A percentile compares a stretch with the other conserved stretches of the same genome.
Conservation (phyloP, 2,113 vertebrate genomes). For the Anser cygnoides region DNA sequence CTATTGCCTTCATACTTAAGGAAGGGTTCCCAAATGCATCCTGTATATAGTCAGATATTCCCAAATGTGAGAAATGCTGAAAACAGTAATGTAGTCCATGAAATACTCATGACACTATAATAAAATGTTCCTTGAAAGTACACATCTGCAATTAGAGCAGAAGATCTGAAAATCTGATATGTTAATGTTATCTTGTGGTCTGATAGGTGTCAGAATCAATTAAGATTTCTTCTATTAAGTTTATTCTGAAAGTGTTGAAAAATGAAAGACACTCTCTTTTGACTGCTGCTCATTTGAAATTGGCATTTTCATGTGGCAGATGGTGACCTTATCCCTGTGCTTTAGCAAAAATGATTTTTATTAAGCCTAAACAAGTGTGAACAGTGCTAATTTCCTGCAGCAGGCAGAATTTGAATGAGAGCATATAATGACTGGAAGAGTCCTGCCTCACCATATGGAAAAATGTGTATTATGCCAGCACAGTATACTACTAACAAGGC, state of each 20-base stretch:
- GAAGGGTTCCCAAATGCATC: neutral
- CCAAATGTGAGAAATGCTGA: neutral
- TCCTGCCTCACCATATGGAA: slow-evolving; percentile 79
- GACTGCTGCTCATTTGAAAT: slow-evolving; percentile 77
- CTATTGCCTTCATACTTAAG: neutral
- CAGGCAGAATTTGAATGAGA: slow-evolving; percentile 79
- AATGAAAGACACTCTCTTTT: slow-evolving; percentile 63
- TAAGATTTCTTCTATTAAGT: slow-evolving; percentile 43
- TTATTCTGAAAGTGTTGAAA: slow-evolving; percentile 56
- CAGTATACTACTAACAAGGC: slow-evolving; percentile 64
- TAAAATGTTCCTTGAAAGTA: neutral
- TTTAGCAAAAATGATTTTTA: slow-evolving; percentile 89
- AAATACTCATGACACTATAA: neutral
- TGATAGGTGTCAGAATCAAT: slow-evolving; percentile 52
- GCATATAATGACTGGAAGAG: slow-evolving; percentile 72
- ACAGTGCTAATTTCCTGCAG: slow-evolving; percentile 87
- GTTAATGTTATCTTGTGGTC: slow-evolving; percentile 27
- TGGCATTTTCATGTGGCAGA: slow-evolving; percentile 86
- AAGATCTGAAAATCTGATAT: slow-evolving; percentile 46
- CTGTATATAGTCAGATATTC: neutral
- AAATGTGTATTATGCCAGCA: slow-evolving; percentile 68
- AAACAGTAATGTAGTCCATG: neutral
- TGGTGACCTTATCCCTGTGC: slow-evolving; percentile 83
- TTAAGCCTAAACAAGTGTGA: slow-evolving; percentile 91
- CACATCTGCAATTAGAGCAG: neutral